Conservation (phyloP, 2,888 invertebrate species). For the Allacma fusca region DNA sequence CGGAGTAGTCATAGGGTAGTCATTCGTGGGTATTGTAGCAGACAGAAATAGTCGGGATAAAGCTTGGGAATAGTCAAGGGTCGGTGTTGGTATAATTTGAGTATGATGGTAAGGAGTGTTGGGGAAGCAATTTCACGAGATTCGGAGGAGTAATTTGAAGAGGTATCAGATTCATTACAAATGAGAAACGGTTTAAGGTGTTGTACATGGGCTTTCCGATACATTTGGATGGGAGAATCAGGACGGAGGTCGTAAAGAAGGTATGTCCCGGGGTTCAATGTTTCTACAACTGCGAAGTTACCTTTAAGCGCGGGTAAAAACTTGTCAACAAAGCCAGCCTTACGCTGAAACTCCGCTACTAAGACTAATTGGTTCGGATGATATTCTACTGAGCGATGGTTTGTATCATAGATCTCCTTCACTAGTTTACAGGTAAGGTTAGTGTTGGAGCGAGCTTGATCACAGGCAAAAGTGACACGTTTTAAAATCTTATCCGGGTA, state of each 20-base stretch:
- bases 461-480: background rate
- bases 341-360: slow-evolving; percentile 2
- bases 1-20: too few species aligned
- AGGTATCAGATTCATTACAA: too few species aligned
- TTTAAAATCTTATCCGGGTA: background rate
- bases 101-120: too few species aligned
- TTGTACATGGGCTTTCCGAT: background rate
- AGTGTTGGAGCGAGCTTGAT: slow-evolving; percentile 10
- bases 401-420: background rate
- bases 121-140: too few species aligned
- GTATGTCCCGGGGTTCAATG: slow-evolving; percentile 1
- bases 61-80: too few species aligned
- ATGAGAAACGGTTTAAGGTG: background rate
- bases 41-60: too few species aligned
- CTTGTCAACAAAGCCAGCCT: background rate
- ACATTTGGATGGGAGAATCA: background rate
- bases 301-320: background rate
- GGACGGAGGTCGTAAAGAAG: background rate
- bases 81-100: too few species aligned
- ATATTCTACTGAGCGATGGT: slow-evolving; percentile 3
- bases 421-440: too few species aligned
- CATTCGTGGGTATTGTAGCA: too few species aligned
- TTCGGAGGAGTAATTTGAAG: too few species aligned
- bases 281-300: background rate
- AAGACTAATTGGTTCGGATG: slow-evolving; percentile 2